Percentiles rank a stretch among this genome's conserved stretches.
Evolutionary conservation across 1,140 invertebrate genomes (phyloP).

Genomic region (Rhyacophila brunnea): DNA sequence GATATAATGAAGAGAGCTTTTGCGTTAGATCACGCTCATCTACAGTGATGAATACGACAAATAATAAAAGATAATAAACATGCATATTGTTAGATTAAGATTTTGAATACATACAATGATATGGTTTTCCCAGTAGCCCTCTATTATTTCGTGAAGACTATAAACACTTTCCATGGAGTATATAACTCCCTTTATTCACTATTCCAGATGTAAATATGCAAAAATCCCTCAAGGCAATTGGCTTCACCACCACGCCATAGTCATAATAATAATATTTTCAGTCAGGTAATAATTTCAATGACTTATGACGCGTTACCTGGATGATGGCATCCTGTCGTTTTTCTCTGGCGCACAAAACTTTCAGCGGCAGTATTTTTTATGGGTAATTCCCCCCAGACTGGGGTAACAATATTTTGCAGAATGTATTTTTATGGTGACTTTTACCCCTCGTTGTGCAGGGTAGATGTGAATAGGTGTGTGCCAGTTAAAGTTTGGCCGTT

Average conservation of each 20-base stretch:
- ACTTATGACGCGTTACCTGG: conserved; percentile 36
- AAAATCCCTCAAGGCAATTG: neutral
- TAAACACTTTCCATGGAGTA: no score
- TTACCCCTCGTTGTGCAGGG: conserved; percentile 15
- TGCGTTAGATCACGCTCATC: no score
- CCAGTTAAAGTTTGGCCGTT: no score
- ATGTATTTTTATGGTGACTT: conserved; percentile 23
- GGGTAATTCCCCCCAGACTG: conserved; percentile 10
- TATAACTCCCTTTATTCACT: neutral
- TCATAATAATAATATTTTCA: conserved; percentile 22
- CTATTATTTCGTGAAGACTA: no score
- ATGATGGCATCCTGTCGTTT: conserved; percentile 26
- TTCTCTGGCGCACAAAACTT: conserved; percentile 26
- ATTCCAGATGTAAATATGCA: conserved; percentile 2
- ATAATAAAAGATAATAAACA: no score
- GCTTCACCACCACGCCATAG: no score
- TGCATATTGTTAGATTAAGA: no score
- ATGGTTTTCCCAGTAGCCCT: no score
- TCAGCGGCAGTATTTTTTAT: conserved; percentile 21
- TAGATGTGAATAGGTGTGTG: neutral
- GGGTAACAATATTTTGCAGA: conserved; percentile 25
- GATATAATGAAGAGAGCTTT: no score
- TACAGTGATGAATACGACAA: no score
- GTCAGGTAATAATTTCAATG: conserved; percentile 31
- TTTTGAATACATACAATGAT: no score